Base-by-base conservation (phyloP, 2,113 vertebrate species). In the Aptenodytes forsteri region DNA sequence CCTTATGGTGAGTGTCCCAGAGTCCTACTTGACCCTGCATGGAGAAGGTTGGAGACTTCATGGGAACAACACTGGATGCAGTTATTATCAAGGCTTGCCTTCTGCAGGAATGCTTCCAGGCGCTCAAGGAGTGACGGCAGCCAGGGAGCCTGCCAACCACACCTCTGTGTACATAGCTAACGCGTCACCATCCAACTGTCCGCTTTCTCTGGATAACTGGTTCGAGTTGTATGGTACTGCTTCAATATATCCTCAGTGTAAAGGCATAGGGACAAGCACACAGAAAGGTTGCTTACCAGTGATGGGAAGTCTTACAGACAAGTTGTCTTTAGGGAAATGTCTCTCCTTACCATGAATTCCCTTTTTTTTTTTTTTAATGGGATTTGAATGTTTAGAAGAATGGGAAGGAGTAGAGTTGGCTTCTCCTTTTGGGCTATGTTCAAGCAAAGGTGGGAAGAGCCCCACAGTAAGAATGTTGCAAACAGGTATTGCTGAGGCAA, bases 121-220 rank as follows among this genome's bases (percentile, higher is more conserved):
- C 5, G 14, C 81, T 52, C 20, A 40, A 71, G 83, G 58, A 61
- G n/a, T 10, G 49, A 21, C 2, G 10, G 32, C 40, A 44, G 58
- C 16, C 38, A 13, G 49, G 42, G 25, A 72, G 15, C 25, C 58
- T 94, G 67, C 29, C 46, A 81, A 4, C 6, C 30, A 7, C 30
- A 8, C 29, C 27, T 72, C 36, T 77, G 54, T 5, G 2, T 20
- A 4, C 38, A 12, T 7, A 16, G 29, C 55, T 27, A 17, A 4
- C 26, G 6, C 0, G 0, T 6, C 47, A 49, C 61, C 29, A 6
- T 46, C 27, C 19, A 49, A 2, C 38, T 36, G 5, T 12, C 23
- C 7, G 2, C 83, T 70, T 62, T 47, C 80, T 54, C 80, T 44
- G 47, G 14, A 9, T 49, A 18, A 9, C 61, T 46, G 42, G 23